A percentile compares a stretch with the other conserved stretches of the same genome.
These are phyloP conservation scores for Aricia artaxerxes DNA, from an alignment of 2,888 invertebrate genomes.

Conservation along the genomic window DNA sequence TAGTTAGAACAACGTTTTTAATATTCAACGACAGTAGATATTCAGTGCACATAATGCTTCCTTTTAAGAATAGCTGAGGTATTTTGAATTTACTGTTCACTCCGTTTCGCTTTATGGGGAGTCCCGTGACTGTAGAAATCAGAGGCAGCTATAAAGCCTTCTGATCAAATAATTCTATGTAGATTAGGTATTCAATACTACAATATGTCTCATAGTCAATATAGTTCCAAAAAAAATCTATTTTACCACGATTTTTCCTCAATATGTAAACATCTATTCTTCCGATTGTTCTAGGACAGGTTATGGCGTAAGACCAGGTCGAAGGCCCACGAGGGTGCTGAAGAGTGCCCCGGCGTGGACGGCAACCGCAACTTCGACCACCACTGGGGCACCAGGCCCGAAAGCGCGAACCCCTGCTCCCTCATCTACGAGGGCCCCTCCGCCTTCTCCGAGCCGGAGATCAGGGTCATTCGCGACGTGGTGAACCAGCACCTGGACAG, in stretches of 20 bases:
- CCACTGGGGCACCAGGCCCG: conserved; percentile 82
- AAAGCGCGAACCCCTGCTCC: conserved; percentile 77
- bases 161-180: no score
- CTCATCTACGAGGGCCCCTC: conserved; percentile 83
- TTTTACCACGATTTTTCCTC: no score
- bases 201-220: no score
- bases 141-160: no score
- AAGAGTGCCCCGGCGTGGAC: conserved; percentile 85
- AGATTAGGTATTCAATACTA: no score
- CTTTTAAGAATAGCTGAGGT: background rate
- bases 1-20: background rate
- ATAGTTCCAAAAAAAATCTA: no score
- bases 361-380: conserved; percentile 89
- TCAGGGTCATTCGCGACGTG: conserved; percentile 78
- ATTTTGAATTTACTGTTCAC: background rate
- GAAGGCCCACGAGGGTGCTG: conserved; percentile 58
- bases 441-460: conserved; percentile 86
- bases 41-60: background rate
- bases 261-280: no score
- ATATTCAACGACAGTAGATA: conserved; percentile 5
- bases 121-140: no score
- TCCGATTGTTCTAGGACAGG: conserved; percentile 68
- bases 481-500: conserved; percentile 73
- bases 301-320: conserved; percentile 87
- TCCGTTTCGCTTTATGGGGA: background rate